Base-by-base conservation (phyloP, 2,113 vertebrate species). In the Arenaria interpres region DNA sequence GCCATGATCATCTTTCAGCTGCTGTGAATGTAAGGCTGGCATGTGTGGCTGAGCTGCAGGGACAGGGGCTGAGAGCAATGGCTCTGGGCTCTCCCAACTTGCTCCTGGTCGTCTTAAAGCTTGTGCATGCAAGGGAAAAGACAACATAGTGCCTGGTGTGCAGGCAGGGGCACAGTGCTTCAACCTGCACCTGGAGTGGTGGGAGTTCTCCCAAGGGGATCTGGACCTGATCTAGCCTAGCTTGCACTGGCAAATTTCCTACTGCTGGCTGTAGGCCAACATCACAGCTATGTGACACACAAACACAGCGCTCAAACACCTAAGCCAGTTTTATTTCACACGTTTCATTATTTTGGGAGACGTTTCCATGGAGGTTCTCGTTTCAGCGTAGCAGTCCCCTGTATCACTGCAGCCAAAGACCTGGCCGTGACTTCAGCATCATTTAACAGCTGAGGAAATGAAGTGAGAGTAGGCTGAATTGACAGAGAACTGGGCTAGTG, bases 391-490 rank as follows among this genome's bases (percentile, higher is more conserved):
- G 79, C 67, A 71, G 39, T 50, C 48, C 21, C 46, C 21, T n/a
- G 16, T 84, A 94, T 66, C 45, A 53, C 43, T 67, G 67, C 7
- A 3, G 32, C 45, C 66, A 18, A 57, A 82, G 45, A 35, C 79
- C 51, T 62, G 81, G 53, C 54, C 2, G 4, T 82, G 85, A 78
- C 74, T 88, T 94, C 68, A 90, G 60, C 51, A 64, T 93, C 64
- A 27, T 84, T 85, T 89, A 87, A 79, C 77, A 93, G 69, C 80
- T 10, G 43, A 93, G 83, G 43, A 81, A 90, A 92, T 45, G 7
- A 90, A 80, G 88, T 80, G 79, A 95, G 76, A 89, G 66, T 62
- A 87, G 51, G 43, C 51, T 78, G 64, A 81, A 83, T 4, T 64
- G 76, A 68, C 43, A 84, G 57, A 14, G 8, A 43, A 33, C 69